These are phyloP conservation scores for Caenorhabditis inopinata DNA, from an alignment of 1,140 invertebrate genomes.

Conservation along the genomic window DNA sequence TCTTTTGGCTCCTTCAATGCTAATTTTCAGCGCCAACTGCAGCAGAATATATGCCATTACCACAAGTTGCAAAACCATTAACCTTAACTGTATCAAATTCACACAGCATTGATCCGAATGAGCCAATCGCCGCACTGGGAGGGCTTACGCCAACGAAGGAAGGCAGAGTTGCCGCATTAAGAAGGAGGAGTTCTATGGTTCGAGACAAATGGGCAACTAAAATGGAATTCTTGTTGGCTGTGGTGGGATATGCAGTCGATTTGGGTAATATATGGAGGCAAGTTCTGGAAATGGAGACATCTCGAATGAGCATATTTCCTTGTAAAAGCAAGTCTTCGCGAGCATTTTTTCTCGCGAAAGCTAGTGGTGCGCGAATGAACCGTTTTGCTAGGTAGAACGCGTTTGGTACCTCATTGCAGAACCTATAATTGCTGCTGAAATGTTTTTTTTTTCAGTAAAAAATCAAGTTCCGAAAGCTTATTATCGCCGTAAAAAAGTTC, in stretches of 20 bases:
- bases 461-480: too few relatives aligned
- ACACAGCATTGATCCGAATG: constrained; percentile 38
- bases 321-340: too few relatives aligned
- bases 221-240: constrained; percentile 86
- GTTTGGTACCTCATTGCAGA: too few relatives aligned
- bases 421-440: too few relatives aligned
- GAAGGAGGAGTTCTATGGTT: constrained; percentile 20
- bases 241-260: constrained; percentile 72
- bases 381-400: too few relatives aligned
- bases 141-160: not conserved
- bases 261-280: constrained; percentile 80
- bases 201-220: constrained; percentile 78
- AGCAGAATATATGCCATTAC: constrained; percentile 39
- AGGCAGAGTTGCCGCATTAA: constrained; percentile 26
- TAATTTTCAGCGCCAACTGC: constrained; percentile 30
- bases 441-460: too few relatives aligned
- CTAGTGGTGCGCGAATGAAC: too few relatives aligned
- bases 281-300: not conserved
- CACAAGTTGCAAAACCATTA: constrained; percentile 14
- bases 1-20: too few relatives aligned
- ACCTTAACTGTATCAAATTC: constrained; percentile 19
- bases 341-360: too few relatives aligned
- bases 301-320: too few relatives aligned
- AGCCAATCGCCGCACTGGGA: not conserved
- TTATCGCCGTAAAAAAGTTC: too few relatives aligned